A percentile compares a stretch with the other conserved stretches of the same genome.
These are phyloP conservation scores for Dendrocincla fuliginosa DNA, from an alignment of 2,797 vertebrate genomes.

Conservation along the genomic window DNA sequence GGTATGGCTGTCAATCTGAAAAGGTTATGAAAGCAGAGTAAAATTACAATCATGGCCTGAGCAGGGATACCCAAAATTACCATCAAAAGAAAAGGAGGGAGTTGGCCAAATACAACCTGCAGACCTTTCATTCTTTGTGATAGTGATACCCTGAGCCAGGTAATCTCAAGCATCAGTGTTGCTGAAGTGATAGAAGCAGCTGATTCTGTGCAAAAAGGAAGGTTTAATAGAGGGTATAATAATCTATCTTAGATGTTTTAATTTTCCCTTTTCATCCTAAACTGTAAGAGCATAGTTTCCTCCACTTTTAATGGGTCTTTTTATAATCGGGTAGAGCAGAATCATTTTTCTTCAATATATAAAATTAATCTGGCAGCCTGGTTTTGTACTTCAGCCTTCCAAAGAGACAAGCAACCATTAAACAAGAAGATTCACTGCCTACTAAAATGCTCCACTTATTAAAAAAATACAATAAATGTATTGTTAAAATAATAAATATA, in stretches of 20 bases:
- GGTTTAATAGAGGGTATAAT: neutral
- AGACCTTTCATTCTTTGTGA: neutral
- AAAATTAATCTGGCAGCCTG: conserved; percentile 2
- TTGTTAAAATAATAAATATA: too few relatives aligned
- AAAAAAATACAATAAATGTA: neutral
- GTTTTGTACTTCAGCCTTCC: neutral
- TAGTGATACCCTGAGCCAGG: neutral
- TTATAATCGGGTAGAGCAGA: neutral
- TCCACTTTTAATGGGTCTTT: neutral
- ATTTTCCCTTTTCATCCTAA: conserved; percentile 18
- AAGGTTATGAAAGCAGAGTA: neutral
- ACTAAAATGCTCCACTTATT: neutral
- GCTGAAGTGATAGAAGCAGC: neutral
- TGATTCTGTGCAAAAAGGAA: neutral
- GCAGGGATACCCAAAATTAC: neutral
- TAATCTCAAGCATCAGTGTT: neutral
- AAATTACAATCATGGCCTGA: neutral
- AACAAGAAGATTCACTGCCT: conserved; percentile 21
- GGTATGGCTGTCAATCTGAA: neutral
- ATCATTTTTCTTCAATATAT: conserved; percentile 13
- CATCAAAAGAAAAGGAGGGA: neutral
- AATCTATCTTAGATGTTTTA: conserved; percentile 29
- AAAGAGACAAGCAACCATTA: neutral
- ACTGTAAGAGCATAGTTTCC: neutral
- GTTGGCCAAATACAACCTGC: neutral